Evolutionary conservation across 1,140 invertebrate species (phyloP), one percentile per base, ranked within the genome.

Genomic region (Drosophila nasuta): DNA sequence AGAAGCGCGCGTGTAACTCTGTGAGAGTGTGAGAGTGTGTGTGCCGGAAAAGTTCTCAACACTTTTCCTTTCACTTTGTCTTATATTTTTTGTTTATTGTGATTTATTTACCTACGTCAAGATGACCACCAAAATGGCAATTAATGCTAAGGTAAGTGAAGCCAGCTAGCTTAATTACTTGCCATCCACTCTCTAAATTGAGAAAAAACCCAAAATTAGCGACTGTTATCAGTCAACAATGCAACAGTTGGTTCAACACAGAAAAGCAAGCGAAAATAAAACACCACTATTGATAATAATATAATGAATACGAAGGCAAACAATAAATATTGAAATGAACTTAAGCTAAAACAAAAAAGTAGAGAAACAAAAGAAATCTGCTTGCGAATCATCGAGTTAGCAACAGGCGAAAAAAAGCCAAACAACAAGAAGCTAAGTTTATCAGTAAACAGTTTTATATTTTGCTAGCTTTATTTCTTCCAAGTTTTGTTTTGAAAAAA

Each of bases 71-170:
- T 49, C 35, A 33, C 20, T 58, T 48, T 52, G 38, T 62, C 30
- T 63, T 66, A 25, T 43, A n/a, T 66, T 54, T 68, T 20, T 10
- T 25, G 6, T 17, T 17, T 17, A 17, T 17, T 15, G 33, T 35
- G 41, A 51, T 45, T 52, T 33, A 52, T 59, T 33, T 30, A 33
- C 8, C 7, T 17, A 5, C 11, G 56, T 49, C 66, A 79, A 83
- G 17, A 91, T 91, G 88, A 91, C 82, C 28, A 85, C 82, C 76
- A 91, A 91, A 91, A 91, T 91, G 88, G 88, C 88, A 51, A 91
- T 91, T 41, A 91, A 91, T 63, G 88, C 88, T 35, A 91, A 91
- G 88, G 88, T 91, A 82, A 35, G 88, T 81, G 89, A 41, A 43
- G 35, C 8, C 35, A 7, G 35, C 2, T 38, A 8, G 35, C 2